Percentiles rank a stretch among this genome's conserved stretches.
phyloP scores from a whole-genome alignment of 2,888 invertebrate species.

The Laspeyria flexula region DNA sequence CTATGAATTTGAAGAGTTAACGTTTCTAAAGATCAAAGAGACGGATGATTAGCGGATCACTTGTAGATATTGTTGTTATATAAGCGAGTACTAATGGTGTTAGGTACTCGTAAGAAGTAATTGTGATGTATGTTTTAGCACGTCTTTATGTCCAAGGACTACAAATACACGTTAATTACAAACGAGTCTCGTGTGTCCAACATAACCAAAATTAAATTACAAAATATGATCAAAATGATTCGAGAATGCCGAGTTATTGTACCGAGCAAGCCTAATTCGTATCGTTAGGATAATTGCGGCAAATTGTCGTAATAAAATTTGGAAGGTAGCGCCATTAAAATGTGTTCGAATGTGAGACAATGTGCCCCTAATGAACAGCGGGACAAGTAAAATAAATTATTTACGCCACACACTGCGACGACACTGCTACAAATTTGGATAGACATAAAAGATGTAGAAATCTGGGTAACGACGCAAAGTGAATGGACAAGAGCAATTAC shows the following conservation, averaged over 20 bases:
- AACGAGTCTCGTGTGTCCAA: constrained; percentile 23
- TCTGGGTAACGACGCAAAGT: constrained; percentile 80
- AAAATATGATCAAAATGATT: constrained; percentile 28
- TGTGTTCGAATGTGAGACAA: constrained; percentile 68
- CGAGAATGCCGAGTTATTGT: constrained; percentile 42
- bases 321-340: constrained; percentile 73
- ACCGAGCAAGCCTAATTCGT: constrained; percentile 51
- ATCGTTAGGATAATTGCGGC: constrained; percentile 61
- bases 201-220: constrained; percentile 33
- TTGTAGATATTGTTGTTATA: constrained; percentile 74
- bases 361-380: constrained; percentile 76
- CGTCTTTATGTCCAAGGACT: constrained; percentile 66
- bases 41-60: constrained; percentile 75
- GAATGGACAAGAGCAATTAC: constrained; percentile 82
- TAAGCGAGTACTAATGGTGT: constrained; percentile 71
- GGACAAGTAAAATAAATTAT: constrained; percentile 76
- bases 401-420: constrained; percentile 77
- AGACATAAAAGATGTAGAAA: constrained; percentile 77
- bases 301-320: constrained; percentile 73
- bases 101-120: constrained; percentile 61
- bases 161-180: constrained; percentile 43
- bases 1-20: constrained; percentile 77
- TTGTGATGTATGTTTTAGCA: constrained; percentile 77
- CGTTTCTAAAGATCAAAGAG: constrained; percentile 65
- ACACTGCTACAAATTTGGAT: constrained; percentile 66